phyloP scores from a whole-genome alignment of 1,140 invertebrate species.

The Drepana arcuata region DNA sequence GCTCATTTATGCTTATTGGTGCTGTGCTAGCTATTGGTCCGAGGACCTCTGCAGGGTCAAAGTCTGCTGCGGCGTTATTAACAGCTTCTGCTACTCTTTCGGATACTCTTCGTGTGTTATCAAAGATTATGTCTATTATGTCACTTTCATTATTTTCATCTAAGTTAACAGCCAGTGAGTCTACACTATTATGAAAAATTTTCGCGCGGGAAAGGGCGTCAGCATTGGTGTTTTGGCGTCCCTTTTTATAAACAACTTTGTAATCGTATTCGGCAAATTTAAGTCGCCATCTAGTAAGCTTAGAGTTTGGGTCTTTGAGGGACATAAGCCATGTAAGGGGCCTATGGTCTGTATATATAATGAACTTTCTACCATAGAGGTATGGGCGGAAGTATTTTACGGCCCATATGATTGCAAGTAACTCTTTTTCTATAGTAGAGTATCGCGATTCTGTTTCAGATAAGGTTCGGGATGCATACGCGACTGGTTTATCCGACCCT shows the following conservation, averaged over 20 bases:
- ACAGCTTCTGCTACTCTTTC: too few species aligned
- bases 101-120: too few species aligned
- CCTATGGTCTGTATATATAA: constrained; percentile 12
- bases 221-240: constrained; percentile 35
- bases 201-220: constrained; percentile 26
- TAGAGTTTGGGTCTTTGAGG: constrained; percentile 32
- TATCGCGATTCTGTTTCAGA: constrained; percentile 12
- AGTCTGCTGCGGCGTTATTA: too few species aligned
- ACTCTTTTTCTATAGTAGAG: constrained; percentile 17
- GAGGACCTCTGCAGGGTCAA: too few species aligned
- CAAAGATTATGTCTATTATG: too few species aligned
- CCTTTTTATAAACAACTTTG: constrained; percentile 41
- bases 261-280: constrained; percentile 29
- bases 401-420: constrained; percentile 14
- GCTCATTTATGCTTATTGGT: too few species aligned
- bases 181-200: too few species aligned
- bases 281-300: constrained; percentile 29
- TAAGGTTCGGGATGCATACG: constrained; percentile 14
- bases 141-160: too few species aligned
- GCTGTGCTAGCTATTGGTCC: too few species aligned
- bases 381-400: constrained; percentile 14
- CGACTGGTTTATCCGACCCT: constrained; percentile 16
- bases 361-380: constrained; percentile 12
- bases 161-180: too few species aligned
- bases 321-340: constrained; percentile 43